Percentiles rank a stretch among this genome's conserved stretches.
These are phyloP conservation scores for Pocillopora damicornis DNA, from an alignment of 64 coral and sea anemone species.

Conservation along the genomic window DNA sequence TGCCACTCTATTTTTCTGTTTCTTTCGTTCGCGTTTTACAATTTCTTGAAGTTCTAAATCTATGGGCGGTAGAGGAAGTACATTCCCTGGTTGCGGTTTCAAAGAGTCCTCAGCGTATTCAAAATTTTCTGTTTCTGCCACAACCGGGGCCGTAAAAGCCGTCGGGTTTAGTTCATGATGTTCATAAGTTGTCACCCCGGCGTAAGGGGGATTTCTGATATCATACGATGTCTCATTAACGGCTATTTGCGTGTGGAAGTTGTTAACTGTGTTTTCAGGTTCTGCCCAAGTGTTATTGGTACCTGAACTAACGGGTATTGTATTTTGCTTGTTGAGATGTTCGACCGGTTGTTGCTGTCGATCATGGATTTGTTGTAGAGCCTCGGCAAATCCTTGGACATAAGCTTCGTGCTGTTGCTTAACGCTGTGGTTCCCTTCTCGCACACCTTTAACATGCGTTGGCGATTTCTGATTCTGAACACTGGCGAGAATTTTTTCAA, in stretches of 20 bases:
- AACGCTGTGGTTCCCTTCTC: slow-evolving; percentile 56
- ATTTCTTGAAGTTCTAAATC: slow-evolving; percentile 96
- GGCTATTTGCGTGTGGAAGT: slow-evolving; percentile 24
- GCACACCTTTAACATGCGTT: slow-evolving; percentile 38
- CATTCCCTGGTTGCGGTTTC: slow-evolving; percentile 14
- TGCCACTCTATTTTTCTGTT: slow-evolving; percentile 97
- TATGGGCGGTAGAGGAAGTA: slow-evolving; percentile 88
- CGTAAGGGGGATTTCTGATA: neutral
- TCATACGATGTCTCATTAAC: slow-evolving; percentile 8
- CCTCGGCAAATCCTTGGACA: slow-evolving; percentile 85
- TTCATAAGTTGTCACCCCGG: neutral
- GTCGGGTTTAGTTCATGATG: slow-evolving; percentile 26
- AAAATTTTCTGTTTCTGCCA: slow-evolving; percentile 35
- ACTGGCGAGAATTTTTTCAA: slow-evolving; percentile 92
- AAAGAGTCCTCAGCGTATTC: slow-evolving; percentile 37
- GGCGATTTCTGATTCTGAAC: slow-evolving; percentile 76
- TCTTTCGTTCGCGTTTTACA: slow-evolving; percentile 94
- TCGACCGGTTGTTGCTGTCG: slow-evolving; percentile 55
- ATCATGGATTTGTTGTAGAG: slow-evolving; percentile 82
- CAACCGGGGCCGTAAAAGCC: neutral
- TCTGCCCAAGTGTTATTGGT: slow-evolving; percentile 21
- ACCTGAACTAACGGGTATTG: slow-evolving; percentile 12
- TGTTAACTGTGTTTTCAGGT: neutral
- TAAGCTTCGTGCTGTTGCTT: slow-evolving; percentile 83
- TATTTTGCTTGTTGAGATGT: slow-evolving; percentile 40